Evolutionary conservation across 35 echinoderm and acorn worm species (phyloP), one percentile per base, ranked within the genome.

Genomic region (Antedon bifida): DNA sequence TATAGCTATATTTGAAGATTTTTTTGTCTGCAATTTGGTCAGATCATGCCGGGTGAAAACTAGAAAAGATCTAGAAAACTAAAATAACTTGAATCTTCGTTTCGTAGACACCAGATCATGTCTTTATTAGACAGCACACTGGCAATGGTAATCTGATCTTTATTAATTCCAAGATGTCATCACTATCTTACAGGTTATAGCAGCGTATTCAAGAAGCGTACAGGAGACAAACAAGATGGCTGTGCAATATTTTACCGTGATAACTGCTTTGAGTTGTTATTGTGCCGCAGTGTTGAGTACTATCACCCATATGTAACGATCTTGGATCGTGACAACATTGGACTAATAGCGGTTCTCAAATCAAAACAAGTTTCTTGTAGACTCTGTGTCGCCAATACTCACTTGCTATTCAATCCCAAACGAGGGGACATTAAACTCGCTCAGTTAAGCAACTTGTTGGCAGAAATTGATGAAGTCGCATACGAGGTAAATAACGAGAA

Each of bases 341-440:
- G 84, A 35, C 31, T 92, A 21, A 80, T 99, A 0, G 79, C 86
- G 9, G 78, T 99, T 30, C 77, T 99, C 7, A 64, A 85, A 45
- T 45, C 82, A 82, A 77, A 51, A 29, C 16, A 34, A 8, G 42
- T 74, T 34, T 82, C 87, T 1, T 35, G 79, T 32, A 85, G 82
- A 30, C 75, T 99, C 1, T 99, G 95, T 64, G 83, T 99, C 23
- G 95, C 95, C 34, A 99, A 85, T 39, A 99, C 95, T 11, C 95
- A 99, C 76, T 86, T 99, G 39, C 73, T 99, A 14, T 99, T 87
- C 85, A 99, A 99, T 75, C 95, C 95, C 0, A 90, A 77, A 34
- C 82, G 95, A 30, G 95, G 95, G 14, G 95, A 99, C 79, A 85
- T 99, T 78, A 99, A 99, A 84, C 83, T 99, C 30, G 88, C 95